These are phyloP conservation scores for Tragelaphus scriptus DNA, from an alignment of 2,113 vertebrate species.

Conservation along the genomic window DNA sequence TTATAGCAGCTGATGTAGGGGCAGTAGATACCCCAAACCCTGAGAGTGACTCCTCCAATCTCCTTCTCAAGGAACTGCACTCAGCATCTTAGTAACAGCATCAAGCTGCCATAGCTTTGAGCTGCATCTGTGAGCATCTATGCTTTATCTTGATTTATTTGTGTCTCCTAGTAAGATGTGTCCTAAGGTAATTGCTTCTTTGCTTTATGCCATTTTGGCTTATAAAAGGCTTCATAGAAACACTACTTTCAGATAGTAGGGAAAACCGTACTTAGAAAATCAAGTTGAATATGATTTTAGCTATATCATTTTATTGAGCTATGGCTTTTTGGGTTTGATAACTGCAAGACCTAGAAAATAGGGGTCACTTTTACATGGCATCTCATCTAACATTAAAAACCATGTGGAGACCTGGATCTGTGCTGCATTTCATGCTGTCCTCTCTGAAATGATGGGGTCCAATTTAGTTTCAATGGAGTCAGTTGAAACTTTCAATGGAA, in stretches of 20 bases:
- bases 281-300: not conserved
- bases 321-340: not conserved
- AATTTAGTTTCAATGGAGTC: not conserved
- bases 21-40: not conserved
- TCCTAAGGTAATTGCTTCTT: not conserved
- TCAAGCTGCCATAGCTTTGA: not conserved
- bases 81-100: not conserved
- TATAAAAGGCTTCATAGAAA: not conserved
- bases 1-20: no score
- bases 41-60: not conserved
- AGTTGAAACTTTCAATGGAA: not conserved
- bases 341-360: conserved; percentile 30
- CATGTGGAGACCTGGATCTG: not conserved
- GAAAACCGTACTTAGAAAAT: not conserved
- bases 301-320: not conserved
- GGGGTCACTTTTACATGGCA: not conserved
- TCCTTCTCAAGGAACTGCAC: not conserved
- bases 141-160: not conserved
- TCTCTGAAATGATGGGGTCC: not conserved
- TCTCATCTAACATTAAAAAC: not conserved
- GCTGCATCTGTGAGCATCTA: not conserved
- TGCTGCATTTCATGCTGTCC: not conserved
- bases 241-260: not conserved
- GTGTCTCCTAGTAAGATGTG: not conserved
- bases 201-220: not conserved